Percentiles rank a stretch among this genome's conserved stretches.
phyloP scores from a whole-genome alignment of 2,888 invertebrate genomes.

The Campaea margaritaria region DNA sequence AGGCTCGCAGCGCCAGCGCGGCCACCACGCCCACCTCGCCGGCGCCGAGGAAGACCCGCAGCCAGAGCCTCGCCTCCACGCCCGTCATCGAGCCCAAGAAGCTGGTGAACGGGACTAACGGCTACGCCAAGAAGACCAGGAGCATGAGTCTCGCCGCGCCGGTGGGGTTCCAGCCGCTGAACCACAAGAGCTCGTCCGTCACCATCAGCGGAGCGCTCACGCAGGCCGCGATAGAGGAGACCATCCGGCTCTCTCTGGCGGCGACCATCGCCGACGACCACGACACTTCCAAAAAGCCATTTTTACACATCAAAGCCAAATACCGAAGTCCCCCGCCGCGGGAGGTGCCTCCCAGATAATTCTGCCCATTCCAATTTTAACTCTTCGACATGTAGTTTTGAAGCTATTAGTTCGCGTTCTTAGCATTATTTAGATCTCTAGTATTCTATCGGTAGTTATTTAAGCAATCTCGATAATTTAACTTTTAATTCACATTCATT shows the following conservation, averaged over 20 bases:
- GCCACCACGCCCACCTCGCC: constrained; percentile 62
- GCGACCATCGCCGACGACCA: constrained; percentile 71
- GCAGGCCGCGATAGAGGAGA: constrained; percentile 81
- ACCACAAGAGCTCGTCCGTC: constrained; percentile 62
- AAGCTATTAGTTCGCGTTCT: constrained; percentile 50
- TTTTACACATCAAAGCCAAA: constrained; percentile 90
- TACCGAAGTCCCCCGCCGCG: constrained; percentile 89
- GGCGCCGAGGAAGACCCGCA: constrained; percentile 58
- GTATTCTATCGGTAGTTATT: constrained; percentile 66
- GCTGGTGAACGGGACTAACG: constrained; percentile 52
- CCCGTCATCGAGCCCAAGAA: constrained; percentile 65
- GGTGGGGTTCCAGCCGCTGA: constrained; percentile 58
- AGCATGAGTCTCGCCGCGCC: constrained; percentile 75
- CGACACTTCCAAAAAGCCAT: constrained; percentile 78
- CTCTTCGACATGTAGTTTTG: constrained; percentile 52
- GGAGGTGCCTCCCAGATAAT: constrained; percentile 85
- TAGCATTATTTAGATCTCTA: constrained; percentile 73
- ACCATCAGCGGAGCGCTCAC: constrained; percentile 65
- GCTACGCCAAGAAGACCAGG: constrained; percentile 68
- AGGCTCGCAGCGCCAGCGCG: constrained; percentile 55
- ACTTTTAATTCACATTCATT: constrained; percentile 50
- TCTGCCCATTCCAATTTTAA: constrained; percentile 59
- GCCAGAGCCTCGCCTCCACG: constrained; percentile 76
- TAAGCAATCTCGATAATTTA: constrained; percentile 45
- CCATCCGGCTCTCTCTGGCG: constrained; percentile 74